Evolutionary conservation across 2,888 invertebrate species (phyloP).

Genomic region (Temnothorax ravouxi): DNA sequence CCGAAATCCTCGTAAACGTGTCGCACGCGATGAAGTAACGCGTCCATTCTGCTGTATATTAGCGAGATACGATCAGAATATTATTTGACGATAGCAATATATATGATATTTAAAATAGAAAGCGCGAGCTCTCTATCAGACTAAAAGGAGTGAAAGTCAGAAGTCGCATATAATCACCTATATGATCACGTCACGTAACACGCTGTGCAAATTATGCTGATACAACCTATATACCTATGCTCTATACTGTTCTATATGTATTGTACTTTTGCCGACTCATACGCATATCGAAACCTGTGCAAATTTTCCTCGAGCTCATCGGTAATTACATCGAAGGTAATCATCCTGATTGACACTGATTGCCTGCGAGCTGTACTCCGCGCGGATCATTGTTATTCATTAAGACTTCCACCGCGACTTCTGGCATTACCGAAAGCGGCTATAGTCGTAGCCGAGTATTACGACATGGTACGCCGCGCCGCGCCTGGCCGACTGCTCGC

Average conservation of each 20-base stretch:
- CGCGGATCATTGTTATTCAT: conserved; percentile 67
- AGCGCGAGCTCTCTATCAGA: neutral
- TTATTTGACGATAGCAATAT: conserved; percentile 3
- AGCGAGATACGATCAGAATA: neutral
- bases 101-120: neutral
- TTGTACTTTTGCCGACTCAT: conserved; percentile 38
- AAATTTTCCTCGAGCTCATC: conserved; percentile 41
- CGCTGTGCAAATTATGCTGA: neutral
- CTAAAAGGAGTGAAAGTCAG: neutral
- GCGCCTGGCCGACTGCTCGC: conserved; percentile 35
- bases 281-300: conserved; percentile 35
- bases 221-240: neutral
- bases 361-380: conserved; percentile 48
- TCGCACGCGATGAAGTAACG: conserved; percentile 21
- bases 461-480: conserved; percentile 61
- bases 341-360: conserved; percentile 71
- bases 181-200: neutral
- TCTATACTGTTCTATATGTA: neutral
- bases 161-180: neutral
- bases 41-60: neutral
- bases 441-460: conserved; percentile 56
- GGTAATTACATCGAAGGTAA: conserved; percentile 42
- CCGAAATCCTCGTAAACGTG: conserved; percentile 27
- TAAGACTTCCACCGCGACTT: conserved; percentile 64
- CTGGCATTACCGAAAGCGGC: conserved; percentile 72